These are phyloP conservation scores for Meriones unguiculatus DNA, from an alignment of 2,113 vertebrate genomes.

Conservation along the genomic window DNA sequence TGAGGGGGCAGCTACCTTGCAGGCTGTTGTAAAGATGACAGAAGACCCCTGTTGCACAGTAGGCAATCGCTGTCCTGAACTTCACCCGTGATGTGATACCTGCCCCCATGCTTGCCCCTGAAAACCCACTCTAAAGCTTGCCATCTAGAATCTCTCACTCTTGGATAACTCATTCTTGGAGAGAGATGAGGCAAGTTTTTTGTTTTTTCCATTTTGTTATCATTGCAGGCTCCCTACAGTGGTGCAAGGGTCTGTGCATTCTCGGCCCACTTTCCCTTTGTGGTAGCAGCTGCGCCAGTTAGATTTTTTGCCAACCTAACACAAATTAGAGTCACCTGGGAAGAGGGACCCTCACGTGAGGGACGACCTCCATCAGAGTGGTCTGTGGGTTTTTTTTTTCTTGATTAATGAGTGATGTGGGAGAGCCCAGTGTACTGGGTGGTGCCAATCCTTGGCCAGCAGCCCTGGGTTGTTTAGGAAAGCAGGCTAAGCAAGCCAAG, in stretches of 20 bases:
- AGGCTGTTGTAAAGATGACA: background rate
- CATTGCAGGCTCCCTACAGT: background rate
- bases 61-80: accelerated
- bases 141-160: background rate
- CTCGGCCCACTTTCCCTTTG: background rate
- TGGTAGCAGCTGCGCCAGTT: background rate
- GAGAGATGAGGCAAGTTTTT: background rate
- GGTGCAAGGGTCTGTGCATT: background rate
- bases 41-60: background rate
- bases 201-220: background rate
- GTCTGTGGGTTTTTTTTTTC: background rate
- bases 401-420: background rate
- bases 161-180: background rate
- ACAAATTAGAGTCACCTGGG: background rate
- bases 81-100: background rate
- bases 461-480: background rate
- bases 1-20: background rate
- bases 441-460: background rate
- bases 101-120: background rate
- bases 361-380: background rate
- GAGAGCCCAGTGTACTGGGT: background rate
- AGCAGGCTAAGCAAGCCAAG: background rate
- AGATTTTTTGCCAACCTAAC: background rate
- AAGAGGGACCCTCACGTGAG: background rate
- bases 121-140: background rate